Base-by-base conservation (phyloP, 2,113 vertebrate species). In the Oreochromis niloticus region DNA sequence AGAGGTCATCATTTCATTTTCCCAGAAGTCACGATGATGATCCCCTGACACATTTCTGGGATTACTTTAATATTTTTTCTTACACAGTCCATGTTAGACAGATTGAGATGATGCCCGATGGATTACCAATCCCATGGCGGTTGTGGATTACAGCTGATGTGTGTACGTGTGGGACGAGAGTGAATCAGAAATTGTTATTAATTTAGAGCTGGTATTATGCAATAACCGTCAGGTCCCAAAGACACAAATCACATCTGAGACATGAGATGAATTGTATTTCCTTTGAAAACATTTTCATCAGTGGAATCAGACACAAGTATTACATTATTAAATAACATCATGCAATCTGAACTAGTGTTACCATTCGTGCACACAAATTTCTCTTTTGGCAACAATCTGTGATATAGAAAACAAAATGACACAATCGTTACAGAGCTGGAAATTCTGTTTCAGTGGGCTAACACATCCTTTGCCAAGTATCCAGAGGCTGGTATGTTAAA, bases 21-120 rank as follows among this genome's bases (percentile, higher is more conserved):
- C 73, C 79, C 86, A 88, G 86, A 85, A 79, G 61, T 78, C 34
- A 55, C 56, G 0, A 4, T 1, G 39, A 81, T 79, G 56, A 82
- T 85, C 80, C 85, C 84, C 86, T 52, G 75, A 87, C 91, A 91
- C 87, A 86, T 90, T 89, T 87, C 78, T 55, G 84, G 32, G 71
- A 91, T 83, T 85, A 84, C 90, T 88, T 91, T 83, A 85, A 92
- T 85, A 84, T 75, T 43, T 34, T 30, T 52, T 68, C 57, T 59
- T 80, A 56, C 61, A 55, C 43, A 79, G 52, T 54, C 7, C 32
- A 39, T 57, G 85, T 81, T 12, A 12, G 61, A 82, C 82, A 89
- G 92, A 90, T 90, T 92, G 93, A 85, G 73, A 92, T 83, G 88
- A 92, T 84, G 85, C 39, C 30, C 34, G 81, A 19, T 50, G 88